Evolutionary conservation across 2,113 vertebrate species (phyloP), one percentile per base, ranked within the genome.

Genomic region (human (Homo sapiens)): DNA sequence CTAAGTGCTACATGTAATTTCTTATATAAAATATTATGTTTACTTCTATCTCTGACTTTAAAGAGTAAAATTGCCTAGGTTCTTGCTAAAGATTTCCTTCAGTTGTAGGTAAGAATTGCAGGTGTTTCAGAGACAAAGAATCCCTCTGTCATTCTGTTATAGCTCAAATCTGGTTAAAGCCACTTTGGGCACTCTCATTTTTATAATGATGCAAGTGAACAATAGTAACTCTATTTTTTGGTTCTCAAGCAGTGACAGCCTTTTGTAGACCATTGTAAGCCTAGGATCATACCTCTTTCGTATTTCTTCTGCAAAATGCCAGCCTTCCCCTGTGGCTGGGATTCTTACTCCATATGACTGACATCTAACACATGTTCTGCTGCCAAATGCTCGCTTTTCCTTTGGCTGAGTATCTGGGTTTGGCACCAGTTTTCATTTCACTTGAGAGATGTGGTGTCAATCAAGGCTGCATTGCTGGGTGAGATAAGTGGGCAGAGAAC

Each of bases 401-500:
- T 95, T 96, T 94, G 96, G 48, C 97, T 89, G 90, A 81, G 81
- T 82, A 79, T 90, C 72, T 94, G 94, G 81, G 25, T 81, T 96
- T 96, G 90, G 93, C 88, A 93, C 88, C 68, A 16, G 68, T 70
- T 92, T 97, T 95, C 80, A 92, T 98, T 96, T 96, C 93, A n/a
- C 83, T 84, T 55, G 95, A 92, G 95, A 95, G 82, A 93, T 55
- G 89, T 83, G 72, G 50, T 98, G 97, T 96, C 98, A 94, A 61
- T 97, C 94, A 95, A 30, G 81, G 73, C 88, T 70, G 66, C 66
- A 70, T 79, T 98, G 95, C 97, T 93, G 81, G 84, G 78, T 76
- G 93, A 97, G 97, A 97, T 98, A 98, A 98, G 93, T 64, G 73
- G 93, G 78, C 78, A 91, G 81, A 94, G 82, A 95, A 73, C 23